phyloP scores from a whole-genome alignment of 2,113 vertebrate species.

The Myotis brandtii region DNA sequence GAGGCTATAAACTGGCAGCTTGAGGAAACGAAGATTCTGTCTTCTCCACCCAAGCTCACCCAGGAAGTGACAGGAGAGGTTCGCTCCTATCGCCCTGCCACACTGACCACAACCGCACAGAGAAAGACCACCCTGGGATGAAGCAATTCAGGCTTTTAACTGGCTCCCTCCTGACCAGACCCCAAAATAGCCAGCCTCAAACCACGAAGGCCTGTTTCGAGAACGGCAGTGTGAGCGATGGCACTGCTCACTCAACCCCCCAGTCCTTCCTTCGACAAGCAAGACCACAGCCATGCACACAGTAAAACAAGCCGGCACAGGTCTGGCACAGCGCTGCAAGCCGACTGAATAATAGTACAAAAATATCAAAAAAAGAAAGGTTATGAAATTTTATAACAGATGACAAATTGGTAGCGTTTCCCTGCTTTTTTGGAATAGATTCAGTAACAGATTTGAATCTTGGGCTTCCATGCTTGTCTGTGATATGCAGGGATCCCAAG shows the following conservation, averaged over 20 bases:
- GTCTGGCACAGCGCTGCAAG: neutral
- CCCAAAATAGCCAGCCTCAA: conserved; percentile 58
- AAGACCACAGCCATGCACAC: neutral
- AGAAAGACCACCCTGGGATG: conserved; percentile 65
- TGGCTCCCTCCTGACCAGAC: conserved; percentile 50
- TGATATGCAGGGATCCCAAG: conserved; percentile 80
- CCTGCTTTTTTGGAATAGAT: conserved; percentile 70
- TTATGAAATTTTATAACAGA: conserved; percentile 78
- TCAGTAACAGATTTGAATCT: conserved; percentile 71
- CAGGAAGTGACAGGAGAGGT: neutral
- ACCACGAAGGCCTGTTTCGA: neutral
- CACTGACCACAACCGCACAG: accelerated
- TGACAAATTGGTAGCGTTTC: conserved; percentile 71
- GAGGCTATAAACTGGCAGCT: conserved; percentile 57
- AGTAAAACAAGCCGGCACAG: conserved; percentile 79
- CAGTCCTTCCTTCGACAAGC: conserved; percentile 22
- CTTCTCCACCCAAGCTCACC: neutral
- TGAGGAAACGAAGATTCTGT: conserved; percentile 47
- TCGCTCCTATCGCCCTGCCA: neutral
- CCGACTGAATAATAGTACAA: conserved; percentile 74
- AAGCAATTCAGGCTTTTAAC: conserved; percentile 39
- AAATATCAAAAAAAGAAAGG: conserved; percentile 77
- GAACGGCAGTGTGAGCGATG: neutral
- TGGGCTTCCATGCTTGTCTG: conserved; percentile 69
- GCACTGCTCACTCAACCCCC: conserved; percentile 7